Percentiles rank a stretch among this genome's conserved stretches.
These are phyloP conservation scores for Pandemis heparana DNA, from an alignment of 2,888 invertebrate species.

Conservation along the genomic window DNA sequence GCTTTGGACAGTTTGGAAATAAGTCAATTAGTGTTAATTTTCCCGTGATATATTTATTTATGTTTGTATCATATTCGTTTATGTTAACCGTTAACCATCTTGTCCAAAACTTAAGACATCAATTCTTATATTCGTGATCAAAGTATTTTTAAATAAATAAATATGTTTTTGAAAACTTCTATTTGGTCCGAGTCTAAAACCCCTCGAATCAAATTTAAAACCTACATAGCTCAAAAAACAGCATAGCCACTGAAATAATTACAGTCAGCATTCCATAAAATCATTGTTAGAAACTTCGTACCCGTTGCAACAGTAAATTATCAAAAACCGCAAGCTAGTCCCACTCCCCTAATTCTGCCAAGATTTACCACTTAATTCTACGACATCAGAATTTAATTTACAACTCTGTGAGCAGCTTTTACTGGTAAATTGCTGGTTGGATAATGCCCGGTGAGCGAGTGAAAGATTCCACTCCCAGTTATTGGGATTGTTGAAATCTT, in stretches of 20 bases:
- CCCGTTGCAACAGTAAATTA: conserved; percentile 50
- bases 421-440: conserved; percentile 62
- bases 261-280: not conserved
- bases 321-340: conserved; percentile 55
- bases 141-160: too few relatives aligned
- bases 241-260: not conserved
- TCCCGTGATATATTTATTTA: too few relatives aligned
- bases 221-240: too few relatives aligned
- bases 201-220: too few relatives aligned
- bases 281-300: conserved; percentile 42
- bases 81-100: too few relatives aligned
- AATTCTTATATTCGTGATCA: too few relatives aligned
- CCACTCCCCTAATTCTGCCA: conserved; percentile 52
- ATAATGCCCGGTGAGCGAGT: conserved; percentile 44
- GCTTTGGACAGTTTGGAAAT: too few relatives aligned
- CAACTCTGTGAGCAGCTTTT: conserved; percentile 64
- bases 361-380: conserved; percentile 68
- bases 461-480: conserved; percentile 59
- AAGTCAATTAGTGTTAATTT: too few relatives aligned
- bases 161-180: too few relatives aligned
- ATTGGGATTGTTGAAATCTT: conserved; percentile 44
- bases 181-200: too few relatives aligned
- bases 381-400: conserved; percentile 75
- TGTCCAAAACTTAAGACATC: too few relatives aligned
- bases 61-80: too few relatives aligned